Percentiles rank a stretch among this genome's conserved stretches.
Conservation (phyloP, 37 sponge, comb jelly and placozoan species). For the Theonella swinhoei region DNA sequence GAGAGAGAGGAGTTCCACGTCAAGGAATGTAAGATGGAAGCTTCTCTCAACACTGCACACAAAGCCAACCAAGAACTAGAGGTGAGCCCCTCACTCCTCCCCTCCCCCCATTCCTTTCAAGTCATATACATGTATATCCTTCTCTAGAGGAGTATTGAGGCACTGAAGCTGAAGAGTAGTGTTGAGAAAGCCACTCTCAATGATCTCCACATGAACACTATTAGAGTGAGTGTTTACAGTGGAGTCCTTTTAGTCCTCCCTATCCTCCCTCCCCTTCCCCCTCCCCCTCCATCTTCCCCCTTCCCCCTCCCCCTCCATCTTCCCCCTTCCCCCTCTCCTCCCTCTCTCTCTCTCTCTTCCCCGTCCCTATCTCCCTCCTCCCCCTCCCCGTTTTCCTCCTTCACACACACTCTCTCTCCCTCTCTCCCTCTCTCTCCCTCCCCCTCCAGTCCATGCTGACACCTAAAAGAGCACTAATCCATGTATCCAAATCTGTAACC, state of each 20-base stretch:
- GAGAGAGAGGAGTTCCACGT: slow-evolving; percentile 46
- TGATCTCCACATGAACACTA: slow-evolving; percentile 79
- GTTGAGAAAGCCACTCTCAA: slow-evolving; percentile 78
- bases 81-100: slow-evolving; percentile 7
- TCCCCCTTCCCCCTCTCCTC: too few relatives aligned
- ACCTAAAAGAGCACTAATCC: slow-evolving; percentile 24
- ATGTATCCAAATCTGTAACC: neutral
- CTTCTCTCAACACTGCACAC: slow-evolving; percentile 46
- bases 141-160: slow-evolving; percentile 74
- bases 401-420: neutral
- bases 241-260: too few relatives aligned
- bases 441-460: slow-evolving; percentile 58
- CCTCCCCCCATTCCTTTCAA: neutral
- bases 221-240: slow-evolving; percentile 47
- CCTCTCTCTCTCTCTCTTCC: too few relatives aligned
- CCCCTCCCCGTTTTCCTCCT: neutral
- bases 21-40: slow-evolving; percentile 48
- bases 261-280: too few relatives aligned
- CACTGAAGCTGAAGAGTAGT: slow-evolving; percentile 69
- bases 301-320: too few relatives aligned
- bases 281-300: too few relatives aligned
- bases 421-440: neutral
- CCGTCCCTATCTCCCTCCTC: too few relatives aligned
- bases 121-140: neutral
- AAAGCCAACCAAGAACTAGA: slow-evolving; percentile 72